These are phyloP conservation scores for Caenorhabditis macrosperma DNA, from an alignment of 2,888 invertebrate species.

Conservation along the genomic window DNA sequence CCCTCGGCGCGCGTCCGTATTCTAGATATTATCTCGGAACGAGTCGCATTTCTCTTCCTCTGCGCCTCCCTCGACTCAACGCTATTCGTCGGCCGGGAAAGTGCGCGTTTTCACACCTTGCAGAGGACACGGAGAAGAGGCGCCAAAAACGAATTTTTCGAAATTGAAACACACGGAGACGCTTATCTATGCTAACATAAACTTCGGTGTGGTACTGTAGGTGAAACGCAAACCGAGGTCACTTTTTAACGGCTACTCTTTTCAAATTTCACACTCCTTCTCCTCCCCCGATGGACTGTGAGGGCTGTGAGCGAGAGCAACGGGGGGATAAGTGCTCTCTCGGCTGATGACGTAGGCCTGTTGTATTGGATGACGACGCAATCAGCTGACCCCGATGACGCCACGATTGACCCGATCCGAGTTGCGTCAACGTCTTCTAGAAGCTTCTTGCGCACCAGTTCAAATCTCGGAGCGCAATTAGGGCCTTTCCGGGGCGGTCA, in stretches of 20 bases:
- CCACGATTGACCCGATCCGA: not conserved
- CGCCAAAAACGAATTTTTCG: slow-evolving; percentile 39
- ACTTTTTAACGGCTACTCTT: slow-evolving; percentile 7
- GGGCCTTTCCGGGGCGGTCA: slow-evolving; percentile 5
- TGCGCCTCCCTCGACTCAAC: not conserved
- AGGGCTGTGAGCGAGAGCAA: too few species aligned
- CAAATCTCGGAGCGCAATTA: slow-evolving; percentile 35
- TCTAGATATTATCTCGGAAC: slow-evolving; percentile 54
- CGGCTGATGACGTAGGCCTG: slow-evolving; percentile 14
- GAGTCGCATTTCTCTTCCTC: slow-evolving; percentile 13
- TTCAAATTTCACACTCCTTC: slow-evolving; percentile 40
- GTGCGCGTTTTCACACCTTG: slow-evolving; percentile 58
- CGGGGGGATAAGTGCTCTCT: not conserved
- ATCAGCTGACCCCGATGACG: slow-evolving; percentile 1
- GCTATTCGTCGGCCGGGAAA: slow-evolving; percentile 12
- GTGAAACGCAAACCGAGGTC: slow-evolving; percentile 25
- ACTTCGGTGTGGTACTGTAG: slow-evolving; percentile 44
- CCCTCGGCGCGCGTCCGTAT: slow-evolving; percentile 16
- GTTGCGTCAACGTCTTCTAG: slow-evolving; percentile 25
- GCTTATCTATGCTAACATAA: slow-evolving; percentile 56
- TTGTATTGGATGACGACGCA: not conserved
- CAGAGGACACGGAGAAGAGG: slow-evolving; percentile 1
- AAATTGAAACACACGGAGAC: slow-evolving; percentile 23
- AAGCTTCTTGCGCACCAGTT: not conserved
- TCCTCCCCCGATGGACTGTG: not conserved